These are phyloP conservation scores for Spodoptera littoralis DNA, from an alignment of 2,888 invertebrate species.

Conservation along the genomic window DNA sequence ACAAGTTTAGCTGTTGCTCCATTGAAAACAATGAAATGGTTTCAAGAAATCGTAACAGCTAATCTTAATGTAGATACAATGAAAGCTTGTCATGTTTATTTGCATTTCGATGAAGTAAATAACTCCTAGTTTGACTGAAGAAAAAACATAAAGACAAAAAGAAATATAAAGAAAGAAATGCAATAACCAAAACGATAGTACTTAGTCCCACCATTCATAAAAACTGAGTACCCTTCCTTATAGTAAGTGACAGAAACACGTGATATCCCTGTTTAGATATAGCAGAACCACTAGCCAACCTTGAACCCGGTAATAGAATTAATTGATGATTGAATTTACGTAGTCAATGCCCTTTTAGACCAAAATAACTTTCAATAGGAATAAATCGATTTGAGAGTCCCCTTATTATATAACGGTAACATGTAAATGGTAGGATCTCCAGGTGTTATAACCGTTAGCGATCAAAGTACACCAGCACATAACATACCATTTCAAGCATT, in stretches of 20 bases:
- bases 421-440: slow-evolving; percentile 47
- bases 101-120: slow-evolving; percentile 69
- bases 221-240: slow-evolving; percentile 12
- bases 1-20: slow-evolving; percentile 80
- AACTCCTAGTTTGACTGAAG: slow-evolving; percentile 25
- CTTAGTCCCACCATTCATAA: slow-evolving; percentile 26
- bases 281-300: slow-evolving; percentile 61
- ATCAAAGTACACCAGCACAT: slow-evolving; percentile 80
- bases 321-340: slow-evolving; percentile 41
- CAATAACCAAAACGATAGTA: slow-evolving; percentile 33
- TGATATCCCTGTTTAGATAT: slow-evolving; percentile 54
- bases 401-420: slow-evolving; percentile 46
- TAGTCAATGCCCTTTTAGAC: slow-evolving; percentile 38
- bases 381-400: slow-evolving; percentile 43
- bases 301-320: slow-evolving; percentile 54
- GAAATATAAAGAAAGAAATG: slow-evolving; percentile 37
- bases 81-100: slow-evolving; percentile 83
- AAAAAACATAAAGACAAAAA: slow-evolving; percentile 28
- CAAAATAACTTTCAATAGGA: slow-evolving; percentile 57
- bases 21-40: slow-evolving; percentile 34
- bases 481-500: slow-evolving; percentile 85
- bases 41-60: slow-evolving; percentile 70
- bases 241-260: slow-evolving; percentile 33
- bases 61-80: slow-evolving; percentile 74
- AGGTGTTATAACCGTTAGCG: slow-evolving; percentile 55